These are phyloP conservation scores for Ailuropoda melanoleuca DNA, from an alignment of 2,113 vertebrate species.

Conservation along the genomic window DNA sequence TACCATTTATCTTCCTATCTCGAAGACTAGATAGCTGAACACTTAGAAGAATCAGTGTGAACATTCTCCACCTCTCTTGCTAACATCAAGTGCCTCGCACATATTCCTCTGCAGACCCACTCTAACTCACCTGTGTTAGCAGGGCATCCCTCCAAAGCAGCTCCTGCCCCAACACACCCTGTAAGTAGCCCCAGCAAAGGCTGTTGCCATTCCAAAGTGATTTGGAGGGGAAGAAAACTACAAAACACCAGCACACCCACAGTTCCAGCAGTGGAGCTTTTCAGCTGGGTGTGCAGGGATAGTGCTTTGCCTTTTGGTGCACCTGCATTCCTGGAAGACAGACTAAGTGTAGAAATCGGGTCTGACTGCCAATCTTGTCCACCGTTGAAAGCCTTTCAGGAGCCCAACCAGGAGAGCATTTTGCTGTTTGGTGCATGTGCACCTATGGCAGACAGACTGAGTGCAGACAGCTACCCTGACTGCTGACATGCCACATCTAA, in stretches of 20 bases:
- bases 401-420: not conserved
- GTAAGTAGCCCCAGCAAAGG: not conserved
- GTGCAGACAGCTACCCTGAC: not conserved
- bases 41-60: not conserved
- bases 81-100: not conserved
- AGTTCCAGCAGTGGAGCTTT: not conserved
- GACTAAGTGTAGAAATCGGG: not conserved
- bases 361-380: not conserved
- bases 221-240: not conserved
- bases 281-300: not conserved
- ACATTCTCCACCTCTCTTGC: not conserved
- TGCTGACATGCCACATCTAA: not conserved
- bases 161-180: not conserved
- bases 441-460: not conserved
- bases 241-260: not conserved
- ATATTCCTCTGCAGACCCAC: not conserved
- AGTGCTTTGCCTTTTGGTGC: not conserved
- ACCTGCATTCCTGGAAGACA: not conserved
- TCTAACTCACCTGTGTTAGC: not conserved
- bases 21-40: not conserved
- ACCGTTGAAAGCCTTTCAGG: not conserved
- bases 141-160: not conserved
- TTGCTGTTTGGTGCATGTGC: not conserved
- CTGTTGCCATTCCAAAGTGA: not conserved
- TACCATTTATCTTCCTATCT: not conserved